phyloP scores from a whole-genome alignment of 2,888 invertebrate genomes.

The Zhengitettix transpicula region DNA sequence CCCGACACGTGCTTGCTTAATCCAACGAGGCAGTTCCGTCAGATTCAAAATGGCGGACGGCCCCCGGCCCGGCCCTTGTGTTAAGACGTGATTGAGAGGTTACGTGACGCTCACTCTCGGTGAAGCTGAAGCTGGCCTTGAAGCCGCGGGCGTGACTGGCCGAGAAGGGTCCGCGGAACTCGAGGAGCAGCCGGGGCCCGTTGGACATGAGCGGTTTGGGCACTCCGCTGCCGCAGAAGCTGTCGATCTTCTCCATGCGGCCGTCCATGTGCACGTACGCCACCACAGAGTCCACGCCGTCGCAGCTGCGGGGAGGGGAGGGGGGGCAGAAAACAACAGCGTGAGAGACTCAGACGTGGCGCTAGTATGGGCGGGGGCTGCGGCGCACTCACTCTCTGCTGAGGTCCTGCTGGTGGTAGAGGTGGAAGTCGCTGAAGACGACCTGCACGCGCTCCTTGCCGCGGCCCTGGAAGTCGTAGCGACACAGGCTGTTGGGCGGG shows the following conservation, averaged over 20 bases:
- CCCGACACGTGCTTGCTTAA: too few relatives aligned
- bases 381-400: constrained; percentile 40
- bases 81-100: too few relatives aligned
- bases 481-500: constrained; percentile 63
- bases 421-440: constrained; percentile 68
- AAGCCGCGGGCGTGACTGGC: constrained; percentile 70
- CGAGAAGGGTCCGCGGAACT: constrained; percentile 66
- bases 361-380: neutral
- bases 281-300: constrained; percentile 59
- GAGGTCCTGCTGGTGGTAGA: constrained; percentile 46
- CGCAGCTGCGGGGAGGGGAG: constrained; percentile 62
- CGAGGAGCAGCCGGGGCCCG: constrained; percentile 68
- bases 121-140: constrained; percentile 73
- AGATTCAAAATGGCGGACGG: too few relatives aligned
- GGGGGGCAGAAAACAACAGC: constrained; percentile 4
- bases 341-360: too few relatives aligned
- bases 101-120: constrained; percentile 85
- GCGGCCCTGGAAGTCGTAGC: constrained; percentile 77
- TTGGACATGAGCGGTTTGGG: constrained; percentile 89
- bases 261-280: constrained; percentile 71
- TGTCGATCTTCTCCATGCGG: constrained; percentile 69
- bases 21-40: too few relatives aligned
- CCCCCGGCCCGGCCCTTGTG: too few relatives aligned
- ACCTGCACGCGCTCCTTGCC: constrained; percentile 74
- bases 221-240: constrained; percentile 65